Conservation (phyloP, 2,113 vertebrate species). For the Microtus richardsoni region DNA sequence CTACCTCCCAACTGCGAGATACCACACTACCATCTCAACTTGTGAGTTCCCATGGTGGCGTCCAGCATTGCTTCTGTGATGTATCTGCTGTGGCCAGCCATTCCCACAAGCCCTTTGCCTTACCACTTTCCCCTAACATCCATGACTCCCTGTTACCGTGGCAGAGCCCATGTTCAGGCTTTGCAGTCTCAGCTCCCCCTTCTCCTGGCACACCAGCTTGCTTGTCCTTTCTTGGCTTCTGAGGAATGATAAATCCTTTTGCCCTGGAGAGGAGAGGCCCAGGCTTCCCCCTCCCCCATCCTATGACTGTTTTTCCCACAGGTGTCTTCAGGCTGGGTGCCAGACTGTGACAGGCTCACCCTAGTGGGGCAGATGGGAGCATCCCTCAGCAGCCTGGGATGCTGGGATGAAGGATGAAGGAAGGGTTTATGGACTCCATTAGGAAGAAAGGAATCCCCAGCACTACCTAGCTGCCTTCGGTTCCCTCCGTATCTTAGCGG, state of each 20-base stretch:
- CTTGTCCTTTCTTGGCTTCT: background rate
- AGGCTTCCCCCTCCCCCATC: background rate
- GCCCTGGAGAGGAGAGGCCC: background rate
- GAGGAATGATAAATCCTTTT: background rate
- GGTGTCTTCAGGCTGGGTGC: background rate
- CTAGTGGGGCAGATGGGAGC: background rate
- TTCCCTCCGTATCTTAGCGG: background rate
- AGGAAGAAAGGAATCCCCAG: constrained; percentile 32
- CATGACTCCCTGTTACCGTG: background rate
- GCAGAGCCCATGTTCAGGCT: accelerated
- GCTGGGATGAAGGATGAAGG: background rate
- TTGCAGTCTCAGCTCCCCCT: accelerated
- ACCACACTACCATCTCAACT: accelerated
- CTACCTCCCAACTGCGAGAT: background rate
- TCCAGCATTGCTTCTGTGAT: background rate
- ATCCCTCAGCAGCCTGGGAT: background rate
- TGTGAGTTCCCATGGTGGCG: background rate
- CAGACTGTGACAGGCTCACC: background rate
- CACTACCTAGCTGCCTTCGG: background rate
- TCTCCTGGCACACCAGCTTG: background rate
- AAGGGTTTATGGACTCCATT: background rate
- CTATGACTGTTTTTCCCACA: background rate
- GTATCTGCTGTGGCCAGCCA: background rate
- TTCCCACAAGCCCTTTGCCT: background rate
- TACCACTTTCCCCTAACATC: accelerated